Conservation (phyloP, 92 coral and sea anemone species). For the Muricea muricata region DNA sequence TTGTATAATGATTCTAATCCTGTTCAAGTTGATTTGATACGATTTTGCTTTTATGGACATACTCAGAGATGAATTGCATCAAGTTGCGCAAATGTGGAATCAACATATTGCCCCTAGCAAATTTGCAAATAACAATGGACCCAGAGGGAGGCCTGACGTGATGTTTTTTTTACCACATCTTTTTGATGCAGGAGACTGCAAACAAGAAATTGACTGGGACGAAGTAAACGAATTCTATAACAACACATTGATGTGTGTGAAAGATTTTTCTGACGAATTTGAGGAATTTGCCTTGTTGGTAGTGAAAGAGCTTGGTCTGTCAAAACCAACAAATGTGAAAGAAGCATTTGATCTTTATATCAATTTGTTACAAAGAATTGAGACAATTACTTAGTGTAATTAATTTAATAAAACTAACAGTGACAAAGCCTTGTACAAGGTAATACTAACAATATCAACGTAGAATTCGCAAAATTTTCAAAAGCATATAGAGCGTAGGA, state of each 20-base stretch:
- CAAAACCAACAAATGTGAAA: slow-evolving; percentile 34
- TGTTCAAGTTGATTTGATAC: neutral
- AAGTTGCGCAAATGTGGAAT: slow-evolving; percentile 13
- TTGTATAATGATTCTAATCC: slow-evolving; percentile 2
- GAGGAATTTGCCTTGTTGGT: slow-evolving; percentile 36
- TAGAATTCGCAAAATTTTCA: no score
- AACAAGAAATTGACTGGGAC: neutral
- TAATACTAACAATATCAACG: no score
- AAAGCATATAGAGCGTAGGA: no score
- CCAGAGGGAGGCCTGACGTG: neutral
- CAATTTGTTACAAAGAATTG: neutral
- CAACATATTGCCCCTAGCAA: slow-evolving; percentile 1
- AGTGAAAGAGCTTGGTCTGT: slow-evolving; percentile 58
- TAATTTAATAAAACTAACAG: no score
- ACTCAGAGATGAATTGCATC: neutral
- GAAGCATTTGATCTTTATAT: slow-evolving; percentile 34
- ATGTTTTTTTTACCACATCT: slow-evolving; percentile 6
- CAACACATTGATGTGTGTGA: slow-evolving; percentile 39
- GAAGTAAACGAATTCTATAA: slow-evolving; percentile 35
- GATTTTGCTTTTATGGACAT: slow-evolving; percentile 18
- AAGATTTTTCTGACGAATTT: slow-evolving; percentile 54
- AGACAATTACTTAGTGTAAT: neutral
- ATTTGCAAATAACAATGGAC: neutral
- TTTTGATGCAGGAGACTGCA: neutral
- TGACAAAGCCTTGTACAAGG: no score